Evolutionary conservation across 2,797 vertebrate genomes (phyloP).

Genomic region (Manis pentadactyla): DNA sequence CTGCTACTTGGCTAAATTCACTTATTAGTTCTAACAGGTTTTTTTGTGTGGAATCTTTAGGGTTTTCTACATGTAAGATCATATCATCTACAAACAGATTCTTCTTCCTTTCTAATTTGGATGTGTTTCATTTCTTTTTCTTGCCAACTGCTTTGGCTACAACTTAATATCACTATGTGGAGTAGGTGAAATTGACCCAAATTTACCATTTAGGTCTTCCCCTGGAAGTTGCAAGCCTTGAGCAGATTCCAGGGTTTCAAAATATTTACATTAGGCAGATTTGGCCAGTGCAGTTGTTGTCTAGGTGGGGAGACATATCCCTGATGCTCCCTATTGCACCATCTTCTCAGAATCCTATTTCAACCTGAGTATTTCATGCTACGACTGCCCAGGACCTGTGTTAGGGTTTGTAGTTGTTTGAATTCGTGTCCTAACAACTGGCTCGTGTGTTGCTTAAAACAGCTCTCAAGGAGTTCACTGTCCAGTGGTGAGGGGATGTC

Average conservation of each 20-base stretch:
- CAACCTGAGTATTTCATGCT: background rate
- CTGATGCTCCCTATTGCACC: background rate
- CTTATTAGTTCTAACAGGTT: background rate
- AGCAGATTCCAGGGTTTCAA: background rate
- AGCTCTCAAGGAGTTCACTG: background rate
- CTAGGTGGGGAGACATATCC: background rate
- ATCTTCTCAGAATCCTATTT: background rate
- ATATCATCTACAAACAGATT: background rate
- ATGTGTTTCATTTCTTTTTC: background rate
- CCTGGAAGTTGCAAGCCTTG: background rate
- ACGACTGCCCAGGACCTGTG: background rate
- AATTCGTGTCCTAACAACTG: background rate
- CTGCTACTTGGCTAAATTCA: background rate
- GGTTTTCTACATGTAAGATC: background rate
- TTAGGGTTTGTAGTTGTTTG: background rate
- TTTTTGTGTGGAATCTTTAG: background rate
- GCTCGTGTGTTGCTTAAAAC: constrained; percentile 11
- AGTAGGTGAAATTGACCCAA: background rate
- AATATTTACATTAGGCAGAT: background rate
- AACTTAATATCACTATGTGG: background rate
- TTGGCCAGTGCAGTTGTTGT: background rate
- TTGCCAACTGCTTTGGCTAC: background rate
- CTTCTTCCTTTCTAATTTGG: background rate
- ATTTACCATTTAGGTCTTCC: background rate
- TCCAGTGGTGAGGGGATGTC: background rate